A percentile compares a stretch with the other conserved stretches of the same genome.
phyloP scores from a whole-genome alignment of 1,140 invertebrate species.

The Tribolium madens region DNA sequence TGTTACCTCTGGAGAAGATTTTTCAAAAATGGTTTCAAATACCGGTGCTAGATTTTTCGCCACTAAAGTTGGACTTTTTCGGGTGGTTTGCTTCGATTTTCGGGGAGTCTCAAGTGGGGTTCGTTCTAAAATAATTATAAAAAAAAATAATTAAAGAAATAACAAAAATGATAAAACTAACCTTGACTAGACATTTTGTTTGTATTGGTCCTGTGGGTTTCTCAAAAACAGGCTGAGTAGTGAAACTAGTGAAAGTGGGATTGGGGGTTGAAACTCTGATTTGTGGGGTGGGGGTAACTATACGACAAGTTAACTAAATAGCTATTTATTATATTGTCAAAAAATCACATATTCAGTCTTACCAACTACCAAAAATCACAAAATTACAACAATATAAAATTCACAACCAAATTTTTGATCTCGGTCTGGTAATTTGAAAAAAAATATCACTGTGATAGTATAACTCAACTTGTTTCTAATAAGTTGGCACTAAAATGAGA shows the following conservation, averaged over 20 bases:
- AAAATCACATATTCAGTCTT: constrained; percentile 25
- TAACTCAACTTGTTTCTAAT: not conserved
- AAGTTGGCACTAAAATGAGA: constrained; percentile 1
- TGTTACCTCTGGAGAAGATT: not conserved
- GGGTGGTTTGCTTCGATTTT: not conserved
- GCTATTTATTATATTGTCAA: constrained; percentile 18
- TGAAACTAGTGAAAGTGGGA: not conserved
- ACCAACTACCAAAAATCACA: constrained; percentile 2
- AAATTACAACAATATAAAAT: constrained; percentile 25
- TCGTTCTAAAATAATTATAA: not conserved
- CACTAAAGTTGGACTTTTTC: not conserved
- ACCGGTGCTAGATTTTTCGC: not conserved
- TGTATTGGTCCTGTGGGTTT: too few species aligned
- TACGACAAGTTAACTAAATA: too few species aligned
- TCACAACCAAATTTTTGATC: constrained; percentile 3
- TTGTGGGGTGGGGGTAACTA: not conserved
- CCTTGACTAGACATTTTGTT: not conserved
- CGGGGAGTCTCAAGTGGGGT: not conserved
- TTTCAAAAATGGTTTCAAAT: not conserved
- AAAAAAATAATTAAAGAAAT: not conserved
- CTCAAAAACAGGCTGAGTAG: not conserved
- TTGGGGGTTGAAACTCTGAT: not conserved
- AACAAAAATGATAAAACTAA: too few species aligned
- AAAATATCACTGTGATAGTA: constrained; percentile 14
- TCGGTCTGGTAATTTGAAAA: not conserved